Percentiles rank a stretch among this genome's conserved stretches.
These are phyloP conservation scores for Pyrgus malvae DNA, from an alignment of 2,888 invertebrate genomes.

Conservation along the genomic window DNA sequence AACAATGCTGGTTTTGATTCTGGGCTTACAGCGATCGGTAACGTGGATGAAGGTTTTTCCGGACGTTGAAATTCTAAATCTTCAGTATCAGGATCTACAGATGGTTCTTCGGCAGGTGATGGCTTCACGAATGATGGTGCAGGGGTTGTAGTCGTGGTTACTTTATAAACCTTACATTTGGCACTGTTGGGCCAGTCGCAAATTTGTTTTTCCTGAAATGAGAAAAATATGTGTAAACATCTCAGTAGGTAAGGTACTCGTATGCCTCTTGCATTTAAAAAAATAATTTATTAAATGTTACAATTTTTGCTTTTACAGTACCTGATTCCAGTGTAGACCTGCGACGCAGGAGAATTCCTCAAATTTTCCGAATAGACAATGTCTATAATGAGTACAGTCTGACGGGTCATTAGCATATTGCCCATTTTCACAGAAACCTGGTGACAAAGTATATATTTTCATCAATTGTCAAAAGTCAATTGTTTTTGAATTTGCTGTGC, in stretches of 20 bases:
- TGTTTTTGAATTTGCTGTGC: too few relatives aligned
- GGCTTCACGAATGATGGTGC: constrained; percentile 35
- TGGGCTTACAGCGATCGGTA: constrained; percentile 59
- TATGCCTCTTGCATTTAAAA: too few relatives aligned
- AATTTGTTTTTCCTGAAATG: constrained; percentile 77
- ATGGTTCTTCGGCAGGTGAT: constrained; percentile 29
- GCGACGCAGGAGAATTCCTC: constrained; percentile 87
- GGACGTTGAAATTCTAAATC: constrained; percentile 30
- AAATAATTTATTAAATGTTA: too few relatives aligned
- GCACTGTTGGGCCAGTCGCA: constrained; percentile 89
- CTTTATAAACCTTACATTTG: constrained; percentile 73
- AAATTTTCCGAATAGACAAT: constrained; percentile 90
- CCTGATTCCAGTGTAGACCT: constrained; percentile 88
- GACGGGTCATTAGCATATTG: constrained; percentile 84
- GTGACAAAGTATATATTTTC: constrained; percentile 33
- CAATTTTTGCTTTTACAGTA: too few relatives aligned
- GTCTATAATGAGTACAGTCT: constrained; percentile 88
- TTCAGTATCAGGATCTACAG: constrained; percentile 24
- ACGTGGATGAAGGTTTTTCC: constrained; percentile 40
- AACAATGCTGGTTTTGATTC: constrained; percentile 56
- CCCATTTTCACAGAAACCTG: constrained; percentile 82
- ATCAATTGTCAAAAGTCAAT: too few relatives aligned
- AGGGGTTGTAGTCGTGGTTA: constrained; percentile 42
- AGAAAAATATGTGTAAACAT: not conserved
- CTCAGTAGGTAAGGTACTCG: too few relatives aligned